Evolutionary conservation across 2,888 invertebrate genomes (phyloP).

Genomic region (Meiosimyza platycephala): DNA sequence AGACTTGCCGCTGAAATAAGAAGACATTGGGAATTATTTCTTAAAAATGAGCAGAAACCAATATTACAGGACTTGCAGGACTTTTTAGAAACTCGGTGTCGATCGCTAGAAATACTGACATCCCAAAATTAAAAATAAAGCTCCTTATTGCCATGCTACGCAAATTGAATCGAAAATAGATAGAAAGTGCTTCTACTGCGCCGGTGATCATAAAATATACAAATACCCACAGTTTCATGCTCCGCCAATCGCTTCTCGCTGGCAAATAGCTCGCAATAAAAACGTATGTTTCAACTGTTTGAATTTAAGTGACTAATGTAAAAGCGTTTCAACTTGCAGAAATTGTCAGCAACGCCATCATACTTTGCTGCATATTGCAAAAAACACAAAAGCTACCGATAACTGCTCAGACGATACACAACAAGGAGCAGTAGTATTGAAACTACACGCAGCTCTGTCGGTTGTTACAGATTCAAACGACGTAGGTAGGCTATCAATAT

Average conservation of each 20-base stretch:
- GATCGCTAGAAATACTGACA: background rate
- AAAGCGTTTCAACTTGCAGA: background rate
- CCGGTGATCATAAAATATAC: background rate
- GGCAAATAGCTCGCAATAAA: background rate
- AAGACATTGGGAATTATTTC: conserved; percentile 16
- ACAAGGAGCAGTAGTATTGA: background rate
- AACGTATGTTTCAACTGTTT: conserved; percentile 7
- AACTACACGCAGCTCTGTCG: background rate
- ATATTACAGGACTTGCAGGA: background rate
- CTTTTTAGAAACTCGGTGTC: conserved; percentile 9
- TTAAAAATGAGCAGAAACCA: background rate
- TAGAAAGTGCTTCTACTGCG: background rate
- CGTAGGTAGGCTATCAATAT: no score
- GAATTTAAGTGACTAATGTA: background rate
- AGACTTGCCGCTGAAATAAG: background rate
- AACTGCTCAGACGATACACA: background rate
- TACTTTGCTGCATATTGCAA: background rate
- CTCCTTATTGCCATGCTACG: background rate
- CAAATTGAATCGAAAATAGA: background rate
- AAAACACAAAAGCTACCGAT: background rate
- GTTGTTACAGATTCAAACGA: background rate
- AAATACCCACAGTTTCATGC: background rate
- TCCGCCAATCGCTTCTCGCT: background rate
- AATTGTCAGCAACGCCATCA: background rate
- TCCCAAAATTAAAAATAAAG: background rate